phyloP scores from a whole-genome alignment of 2,797 vertebrate genomes.

The Spinus pinus region DNA sequence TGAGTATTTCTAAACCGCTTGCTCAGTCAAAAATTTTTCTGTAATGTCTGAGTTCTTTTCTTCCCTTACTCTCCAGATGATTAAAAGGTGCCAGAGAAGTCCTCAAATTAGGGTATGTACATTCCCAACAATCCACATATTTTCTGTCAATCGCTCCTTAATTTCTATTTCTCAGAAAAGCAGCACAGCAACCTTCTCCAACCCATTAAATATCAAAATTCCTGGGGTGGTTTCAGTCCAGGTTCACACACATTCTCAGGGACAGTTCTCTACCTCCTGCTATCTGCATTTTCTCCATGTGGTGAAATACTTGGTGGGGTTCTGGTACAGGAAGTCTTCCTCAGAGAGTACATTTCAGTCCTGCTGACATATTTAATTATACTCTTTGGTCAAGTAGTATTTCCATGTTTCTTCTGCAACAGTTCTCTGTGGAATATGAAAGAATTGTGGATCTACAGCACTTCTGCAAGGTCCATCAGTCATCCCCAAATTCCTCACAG shows the following conservation, averaged over 20 bases:
- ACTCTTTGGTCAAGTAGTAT: background rate
- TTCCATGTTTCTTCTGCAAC: background rate
- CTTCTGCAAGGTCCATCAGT: background rate
- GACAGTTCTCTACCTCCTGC: background rate
- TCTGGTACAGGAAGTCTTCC: background rate
- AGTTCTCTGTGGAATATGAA: accelerated
- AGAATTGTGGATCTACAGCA: background rate
- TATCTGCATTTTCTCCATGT: background rate
- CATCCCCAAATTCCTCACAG: background rate
- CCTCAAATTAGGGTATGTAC: background rate
- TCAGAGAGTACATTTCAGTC: background rate
- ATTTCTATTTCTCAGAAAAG: background rate
- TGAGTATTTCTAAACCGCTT: conserved; percentile 29
- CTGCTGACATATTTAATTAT: background rate
- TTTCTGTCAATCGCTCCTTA: background rate
- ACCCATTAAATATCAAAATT: background rate
- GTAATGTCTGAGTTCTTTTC: background rate
- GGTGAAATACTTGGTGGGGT: background rate
- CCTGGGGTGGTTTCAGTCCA: background rate
- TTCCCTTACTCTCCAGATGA: background rate
- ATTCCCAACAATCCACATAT: background rate
- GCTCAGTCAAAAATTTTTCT: background rate
- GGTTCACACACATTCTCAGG: background rate
- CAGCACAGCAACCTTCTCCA: background rate
- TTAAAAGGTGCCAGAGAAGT: background rate